Base-by-base conservation (phyloP, 2,888 invertebrate genomes). In the Homarus gammarus region DNA sequence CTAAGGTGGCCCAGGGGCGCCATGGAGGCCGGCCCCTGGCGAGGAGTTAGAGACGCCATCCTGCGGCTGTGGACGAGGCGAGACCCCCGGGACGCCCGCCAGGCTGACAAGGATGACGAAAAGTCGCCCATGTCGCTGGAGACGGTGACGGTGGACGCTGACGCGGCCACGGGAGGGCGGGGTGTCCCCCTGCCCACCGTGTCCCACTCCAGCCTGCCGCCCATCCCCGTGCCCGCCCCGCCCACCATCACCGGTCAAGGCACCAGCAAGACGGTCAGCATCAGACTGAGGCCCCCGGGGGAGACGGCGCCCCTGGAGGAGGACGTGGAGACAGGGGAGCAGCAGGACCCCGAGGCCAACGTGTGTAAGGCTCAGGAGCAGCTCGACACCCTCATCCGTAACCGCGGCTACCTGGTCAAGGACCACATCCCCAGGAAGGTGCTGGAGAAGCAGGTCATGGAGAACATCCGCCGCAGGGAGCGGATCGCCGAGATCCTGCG, bases 381-480 rank as follows among this genome's bases (percentile, higher is more conserved):
- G n/a, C 87, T 91, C 27, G 91, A 87, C n/a, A 44, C 84, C 27
- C 61, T 91, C 22, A 91, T 91, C 73, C 49, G 84, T 15, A 84
- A 73, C 75, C 75, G 91, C n/a, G 91, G 91, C 6, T 91, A 91
- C 49, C 87, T 87, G 36, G 91, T 91, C 31, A 83, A 83, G 68
- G 91, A 91, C 2, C 91, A 91, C 84, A 61, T 91, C 15, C 91
- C 90, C 22, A 83, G 87, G 38, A 82, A 78, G 61, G 90, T 91
- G n/a, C 87, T 91, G 40, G 84, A 91, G 81, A 84, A 87, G 44
- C 89, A 88, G 81, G 90, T 91, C 61, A 87, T 91, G 90, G 87
- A 90, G 38, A 91, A 91, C 61, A 91, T 91, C n/a, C 86, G 85
- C 44, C n/a, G 91, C 31, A 78, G 91, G 51, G 91, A 91, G 70